Percentiles rank a stretch among this genome's conserved stretches.
phyloP scores from a whole-genome alignment of 1,140 invertebrate genomes.

The Drosophila sechellia region DNA sequence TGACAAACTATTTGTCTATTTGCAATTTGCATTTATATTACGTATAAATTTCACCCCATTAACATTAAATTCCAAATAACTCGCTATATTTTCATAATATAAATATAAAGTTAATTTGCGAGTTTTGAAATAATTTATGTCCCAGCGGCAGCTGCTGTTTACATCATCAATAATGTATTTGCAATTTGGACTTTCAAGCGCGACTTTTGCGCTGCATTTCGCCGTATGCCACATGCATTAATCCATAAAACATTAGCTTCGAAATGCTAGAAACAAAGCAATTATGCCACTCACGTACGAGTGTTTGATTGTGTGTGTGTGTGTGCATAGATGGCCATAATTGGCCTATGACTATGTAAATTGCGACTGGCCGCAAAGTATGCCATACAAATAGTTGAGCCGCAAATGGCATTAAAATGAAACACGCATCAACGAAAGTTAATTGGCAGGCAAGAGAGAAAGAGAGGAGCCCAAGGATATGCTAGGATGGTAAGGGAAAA shows the following conservation, averaged over 20 bases:
- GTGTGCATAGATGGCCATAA: slow-evolving; percentile 52
- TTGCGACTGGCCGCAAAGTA: slow-evolving; percentile 67
- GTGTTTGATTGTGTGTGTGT: background rate
- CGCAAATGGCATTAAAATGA: slow-evolving; percentile 62
- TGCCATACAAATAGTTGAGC: slow-evolving; percentile 62
- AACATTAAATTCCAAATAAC: slow-evolving; percentile 2
- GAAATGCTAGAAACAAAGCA: slow-evolving; percentile 29
- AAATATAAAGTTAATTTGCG: slow-evolving; percentile 14
- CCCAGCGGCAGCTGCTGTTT: slow-evolving; percentile 1
- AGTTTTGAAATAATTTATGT: slow-evolving; percentile 25
- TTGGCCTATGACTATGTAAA: slow-evolving; percentile 76
- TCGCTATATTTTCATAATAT: slow-evolving; percentile 1
- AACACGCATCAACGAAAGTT: slow-evolving; percentile 78
- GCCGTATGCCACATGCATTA: slow-evolving; percentile 9
- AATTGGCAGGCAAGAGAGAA: slow-evolving; percentile 67
- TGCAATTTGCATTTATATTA: slow-evolving; percentile 2
- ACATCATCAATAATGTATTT: slow-evolving; percentile 44
- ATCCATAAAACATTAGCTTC: slow-evolving; percentile 43
- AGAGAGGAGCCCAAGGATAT: slow-evolving; percentile 1
- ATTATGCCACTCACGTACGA: slow-evolving; percentile 70
- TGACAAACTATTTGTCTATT: background rate
- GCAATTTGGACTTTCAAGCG: slow-evolving; percentile 5
- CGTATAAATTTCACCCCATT: slow-evolving; percentile 1
- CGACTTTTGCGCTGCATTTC: slow-evolving; percentile 14
- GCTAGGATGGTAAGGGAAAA: slow-evolving; percentile 3